These are phyloP conservation scores for Speoplatyrhinus poulsoni DNA, from an alignment of 2,113 vertebrate species.

Conservation along the genomic window DNA sequence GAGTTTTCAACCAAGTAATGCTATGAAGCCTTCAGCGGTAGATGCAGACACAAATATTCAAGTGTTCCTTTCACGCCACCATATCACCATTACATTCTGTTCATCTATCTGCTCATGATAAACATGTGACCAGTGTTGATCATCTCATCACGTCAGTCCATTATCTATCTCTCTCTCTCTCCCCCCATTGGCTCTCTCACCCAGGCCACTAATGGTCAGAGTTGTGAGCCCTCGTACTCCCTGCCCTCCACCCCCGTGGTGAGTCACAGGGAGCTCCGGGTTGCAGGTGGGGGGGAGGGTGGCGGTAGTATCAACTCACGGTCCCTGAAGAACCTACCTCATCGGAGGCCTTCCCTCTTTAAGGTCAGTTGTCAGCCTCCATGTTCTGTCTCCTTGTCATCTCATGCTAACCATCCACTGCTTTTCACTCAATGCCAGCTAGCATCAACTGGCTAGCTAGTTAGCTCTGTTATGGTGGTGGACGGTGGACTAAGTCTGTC, in stretches of 20 bases:
- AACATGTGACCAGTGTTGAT: neutral
- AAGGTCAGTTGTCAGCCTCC: constrained; percentile 75
- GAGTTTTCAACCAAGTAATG: too few relatives aligned
- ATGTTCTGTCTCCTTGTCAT: constrained; percentile 9
- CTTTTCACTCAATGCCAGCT: neutral
- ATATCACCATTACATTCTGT: neutral
- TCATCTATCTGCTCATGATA: neutral
- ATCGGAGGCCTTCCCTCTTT: constrained; percentile 92
- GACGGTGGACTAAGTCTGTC: neutral
- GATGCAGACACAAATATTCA: neutral
- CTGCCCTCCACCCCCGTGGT: constrained; percentile 93
- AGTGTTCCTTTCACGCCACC: neutral
- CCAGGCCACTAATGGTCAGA: constrained; percentile 89
- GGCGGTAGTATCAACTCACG: constrained; percentile 77
- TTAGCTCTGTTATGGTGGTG: neutral
- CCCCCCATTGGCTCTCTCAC: constrained; percentile 11
- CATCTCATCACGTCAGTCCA: constrained; percentile 9
- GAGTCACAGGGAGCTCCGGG: constrained; percentile 87
- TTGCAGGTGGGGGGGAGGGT: constrained; percentile 71
- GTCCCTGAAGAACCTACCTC: constrained; percentile 83
- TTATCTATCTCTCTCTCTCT: constrained; percentile 18
- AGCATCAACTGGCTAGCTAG: neutral
- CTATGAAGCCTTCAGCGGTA: too few relatives aligned
- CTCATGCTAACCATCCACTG: constrained; percentile 12
- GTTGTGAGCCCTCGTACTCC: constrained; percentile 87